Percentiles rank a stretch among this genome's conserved stretches.
These are phyloP conservation scores for Athalia circularis DNA, from an alignment of 2,888 invertebrate species.

Conservation along the genomic window DNA sequence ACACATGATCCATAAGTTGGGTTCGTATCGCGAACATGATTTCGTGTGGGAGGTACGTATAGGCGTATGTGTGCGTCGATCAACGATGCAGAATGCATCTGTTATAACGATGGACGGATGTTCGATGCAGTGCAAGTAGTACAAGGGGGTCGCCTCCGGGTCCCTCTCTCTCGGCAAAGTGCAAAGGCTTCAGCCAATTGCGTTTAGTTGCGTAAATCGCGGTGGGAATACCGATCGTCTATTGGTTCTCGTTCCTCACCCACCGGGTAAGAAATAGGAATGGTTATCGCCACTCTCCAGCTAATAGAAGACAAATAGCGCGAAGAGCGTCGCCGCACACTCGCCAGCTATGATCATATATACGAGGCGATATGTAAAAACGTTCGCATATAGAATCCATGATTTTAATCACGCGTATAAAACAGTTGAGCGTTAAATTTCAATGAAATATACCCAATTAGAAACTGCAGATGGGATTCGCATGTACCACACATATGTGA, in stretches of 20 bases:
- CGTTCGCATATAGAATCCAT: too few species aligned
- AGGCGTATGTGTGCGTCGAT: neutral
- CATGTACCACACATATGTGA: too few species aligned
- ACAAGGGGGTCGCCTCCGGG: slow-evolving; percentile 28
- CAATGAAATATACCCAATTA: too few species aligned
- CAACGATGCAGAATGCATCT: neutral
- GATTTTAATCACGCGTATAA: too few species aligned
- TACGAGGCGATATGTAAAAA: too few species aligned
- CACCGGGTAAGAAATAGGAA: slow-evolving; percentile 20
- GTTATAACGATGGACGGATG: slow-evolving; percentile 9
- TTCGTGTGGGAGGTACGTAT: neutral
- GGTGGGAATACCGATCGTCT: slow-evolving; percentile 30
- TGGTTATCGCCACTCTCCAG: slow-evolving; percentile 26
- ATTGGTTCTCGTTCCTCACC: slow-evolving; percentile 19
- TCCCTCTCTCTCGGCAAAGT: slow-evolving; percentile 21
- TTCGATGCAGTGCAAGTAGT: neutral
- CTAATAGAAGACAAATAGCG: slow-evolving; percentile 17
- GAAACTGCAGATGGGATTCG: too few species aligned
- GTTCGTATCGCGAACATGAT: neutral
- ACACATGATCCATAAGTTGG: too few species aligned
- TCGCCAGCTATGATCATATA: too few species aligned
- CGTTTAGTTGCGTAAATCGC: slow-evolving; percentile 38
- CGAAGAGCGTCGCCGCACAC: neutral
- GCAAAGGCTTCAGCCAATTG: slow-evolving; percentile 26
- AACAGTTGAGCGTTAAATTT: too few species aligned